phyloP scores from a whole-genome alignment of 1,140 invertebrate genomes.

The Scaptomyza pallida region DNA sequence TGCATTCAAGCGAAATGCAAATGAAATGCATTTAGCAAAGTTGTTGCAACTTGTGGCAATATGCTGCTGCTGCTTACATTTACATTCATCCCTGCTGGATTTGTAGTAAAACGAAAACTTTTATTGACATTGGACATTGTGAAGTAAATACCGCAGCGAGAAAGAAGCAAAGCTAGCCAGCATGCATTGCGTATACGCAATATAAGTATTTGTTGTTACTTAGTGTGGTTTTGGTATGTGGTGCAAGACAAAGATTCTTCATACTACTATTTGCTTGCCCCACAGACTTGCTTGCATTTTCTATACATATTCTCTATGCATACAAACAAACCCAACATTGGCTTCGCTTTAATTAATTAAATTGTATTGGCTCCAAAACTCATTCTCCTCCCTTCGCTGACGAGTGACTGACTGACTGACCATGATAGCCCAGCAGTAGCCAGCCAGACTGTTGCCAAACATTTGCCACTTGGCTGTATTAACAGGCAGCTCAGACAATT shows the following conservation, averaged over 20 bases:
- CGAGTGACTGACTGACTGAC: background rate
- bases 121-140: constrained; percentile 44
- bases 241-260: constrained; percentile 5
- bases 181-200: constrained; percentile 14
- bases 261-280: background rate
- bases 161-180: background rate
- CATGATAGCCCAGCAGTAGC: no score
- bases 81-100: constrained; percentile 40
- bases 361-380: constrained; percentile 11
- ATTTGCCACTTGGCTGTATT: constrained; percentile 25
- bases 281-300: constrained; percentile 10
- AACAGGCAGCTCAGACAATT: constrained; percentile 34
- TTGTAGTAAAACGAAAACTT: constrained; percentile 35
- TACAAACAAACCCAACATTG: constrained; percentile 27
- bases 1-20: constrained; percentile 41
- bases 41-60: constrained; percentile 26
- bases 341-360: constrained; percentile 44
- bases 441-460: constrained; percentile 23
- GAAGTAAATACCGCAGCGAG: background rate
- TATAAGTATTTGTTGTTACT: constrained; percentile 34
- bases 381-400: background rate
- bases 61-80: constrained; percentile 42
- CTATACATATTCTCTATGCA: constrained; percentile 1
- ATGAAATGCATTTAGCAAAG: constrained; percentile 49
- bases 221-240: constrained; percentile 22